These are phyloP conservation scores for Taphrorychus bicolor DNA, from an alignment of 2,888 invertebrate genomes.

Conservation along the genomic window DNA sequence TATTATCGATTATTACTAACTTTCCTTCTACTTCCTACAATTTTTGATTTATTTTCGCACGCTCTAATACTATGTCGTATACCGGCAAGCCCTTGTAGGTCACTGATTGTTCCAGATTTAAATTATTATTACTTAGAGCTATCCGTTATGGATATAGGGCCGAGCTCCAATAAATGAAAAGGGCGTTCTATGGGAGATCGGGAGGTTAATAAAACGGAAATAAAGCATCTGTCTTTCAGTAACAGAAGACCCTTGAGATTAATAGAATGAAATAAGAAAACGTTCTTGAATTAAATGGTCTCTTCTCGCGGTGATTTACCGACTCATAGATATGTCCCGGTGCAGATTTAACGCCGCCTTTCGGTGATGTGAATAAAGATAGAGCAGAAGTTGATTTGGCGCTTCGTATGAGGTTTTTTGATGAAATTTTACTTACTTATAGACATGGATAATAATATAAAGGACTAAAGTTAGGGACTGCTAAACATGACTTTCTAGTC, in stretches of 20 bases:
- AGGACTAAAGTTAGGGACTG: no score
- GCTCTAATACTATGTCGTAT: slow-evolving; percentile 15
- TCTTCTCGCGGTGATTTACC: slow-evolving; percentile 27
- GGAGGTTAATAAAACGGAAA: slow-evolving; percentile 27
- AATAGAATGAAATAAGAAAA: slow-evolving; percentile 35
- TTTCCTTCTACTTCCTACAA: slow-evolving; percentile 45
- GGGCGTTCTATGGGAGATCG: background rate
- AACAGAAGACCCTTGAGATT: slow-evolving; percentile 33
- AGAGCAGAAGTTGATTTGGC: background rate
- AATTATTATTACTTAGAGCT: background rate
- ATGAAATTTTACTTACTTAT: no score
- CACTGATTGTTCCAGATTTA: background rate
- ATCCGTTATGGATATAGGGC: background rate
- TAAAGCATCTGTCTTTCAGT: slow-evolving; percentile 33
- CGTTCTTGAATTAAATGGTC: slow-evolving; percentile 32
- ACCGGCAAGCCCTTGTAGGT: slow-evolving; percentile 7
- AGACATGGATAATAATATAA: no score
- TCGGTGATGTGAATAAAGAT: slow-evolving; percentile 31
- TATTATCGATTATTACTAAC: slow-evolving; percentile 59
- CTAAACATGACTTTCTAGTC: no score
- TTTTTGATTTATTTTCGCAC: slow-evolving; percentile 48
- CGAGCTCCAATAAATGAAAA: background rate
- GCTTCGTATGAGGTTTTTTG: no score
- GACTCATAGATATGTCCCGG: slow-evolving; percentile 27
- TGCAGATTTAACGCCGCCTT: slow-evolving; percentile 28